A percentile compares a stretch with the other conserved stretches of the same genome.
These are phyloP conservation scores for Pipistrellus pipistrellus DNA, from an alignment of 2,797 vertebrate species.

Conservation along the genomic window DNA sequence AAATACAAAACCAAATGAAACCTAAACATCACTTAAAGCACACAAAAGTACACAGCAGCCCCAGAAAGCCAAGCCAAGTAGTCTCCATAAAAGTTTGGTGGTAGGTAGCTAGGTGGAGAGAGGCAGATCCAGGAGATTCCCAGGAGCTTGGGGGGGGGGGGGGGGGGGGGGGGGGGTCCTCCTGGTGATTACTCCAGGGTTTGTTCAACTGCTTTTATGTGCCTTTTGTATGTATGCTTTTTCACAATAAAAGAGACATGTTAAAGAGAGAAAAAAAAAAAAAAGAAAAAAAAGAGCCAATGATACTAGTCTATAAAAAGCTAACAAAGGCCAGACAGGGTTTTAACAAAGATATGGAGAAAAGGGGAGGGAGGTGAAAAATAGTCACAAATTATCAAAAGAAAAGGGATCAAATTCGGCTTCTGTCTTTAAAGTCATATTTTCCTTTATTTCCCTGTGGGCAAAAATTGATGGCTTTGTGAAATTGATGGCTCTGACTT, in stretches of 20 bases:
- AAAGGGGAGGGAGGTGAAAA: neutral
- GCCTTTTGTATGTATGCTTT: neutral
- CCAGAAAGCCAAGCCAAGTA: neutral
- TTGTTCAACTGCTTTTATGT: too few species aligned
- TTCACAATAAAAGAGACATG: neutral
- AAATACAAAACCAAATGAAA: neutral
- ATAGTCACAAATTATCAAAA: neutral
- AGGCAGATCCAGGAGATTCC: accelerated
- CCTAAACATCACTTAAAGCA: neutral
- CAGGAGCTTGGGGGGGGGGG: accelerated
- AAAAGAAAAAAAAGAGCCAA: neutral
- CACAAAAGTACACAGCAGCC: accelerated
- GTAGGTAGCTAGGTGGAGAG: accelerated
- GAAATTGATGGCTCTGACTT: neutral
- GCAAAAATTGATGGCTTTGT: neutral
- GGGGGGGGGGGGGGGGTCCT: accelerated
- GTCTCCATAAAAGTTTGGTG: neutral
- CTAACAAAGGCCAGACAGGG: neutral
- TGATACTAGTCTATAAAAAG: neutral
- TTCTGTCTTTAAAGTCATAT: neutral
- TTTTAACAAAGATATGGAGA: neutral
- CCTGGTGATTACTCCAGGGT: accelerated
- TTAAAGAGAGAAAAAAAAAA: neutral
- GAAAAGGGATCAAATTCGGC: neutral
- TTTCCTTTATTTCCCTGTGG: neutral